phyloP scores from a whole-genome alignment of 2,797 vertebrate genomes.

The Microctenopoma lineatum region DNA sequence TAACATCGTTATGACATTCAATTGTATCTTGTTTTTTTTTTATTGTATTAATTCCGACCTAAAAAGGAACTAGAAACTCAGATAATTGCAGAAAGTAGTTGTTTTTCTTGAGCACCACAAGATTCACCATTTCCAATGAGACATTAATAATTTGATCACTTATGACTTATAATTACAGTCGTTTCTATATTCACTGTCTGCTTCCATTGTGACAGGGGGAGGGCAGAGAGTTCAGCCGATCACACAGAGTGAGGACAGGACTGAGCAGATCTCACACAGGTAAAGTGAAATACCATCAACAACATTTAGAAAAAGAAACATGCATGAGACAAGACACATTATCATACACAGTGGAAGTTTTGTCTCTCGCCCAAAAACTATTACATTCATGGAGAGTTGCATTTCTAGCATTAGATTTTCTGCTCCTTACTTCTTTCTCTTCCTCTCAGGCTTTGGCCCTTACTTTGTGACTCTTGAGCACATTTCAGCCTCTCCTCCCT shows the following conservation, averaged over 20 bases:
- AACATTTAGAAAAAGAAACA: background rate
- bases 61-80: no score
- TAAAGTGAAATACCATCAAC: slow-evolving; percentile 5
- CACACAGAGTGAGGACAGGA: slow-evolving; percentile 54
- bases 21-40: no score
- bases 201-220: slow-evolving; percentile 48
- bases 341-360: background rate
- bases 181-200: background rate
- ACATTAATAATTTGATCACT: no score
- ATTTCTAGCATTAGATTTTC: background rate
- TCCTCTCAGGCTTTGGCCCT: slow-evolving; percentile 27
- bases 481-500: slow-evolving; percentile 41
- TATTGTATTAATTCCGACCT: no score
- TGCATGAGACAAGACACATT: background rate
- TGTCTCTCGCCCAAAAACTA: no score
- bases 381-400: background rate
- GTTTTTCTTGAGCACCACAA: background rate
- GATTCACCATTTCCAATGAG: background rate
- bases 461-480: background rate
- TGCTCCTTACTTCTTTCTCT: background rate
- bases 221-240: slow-evolving; percentile 48
- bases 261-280: slow-evolving; percentile 75
- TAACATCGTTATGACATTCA: no score
- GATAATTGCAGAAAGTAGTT: background rate
- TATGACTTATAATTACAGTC: no score